Percentiles rank a stretch among this genome's conserved stretches.
Conservation (phyloP, 2,888 invertebrate species). For the Oxystoma pomonae region DNA sequence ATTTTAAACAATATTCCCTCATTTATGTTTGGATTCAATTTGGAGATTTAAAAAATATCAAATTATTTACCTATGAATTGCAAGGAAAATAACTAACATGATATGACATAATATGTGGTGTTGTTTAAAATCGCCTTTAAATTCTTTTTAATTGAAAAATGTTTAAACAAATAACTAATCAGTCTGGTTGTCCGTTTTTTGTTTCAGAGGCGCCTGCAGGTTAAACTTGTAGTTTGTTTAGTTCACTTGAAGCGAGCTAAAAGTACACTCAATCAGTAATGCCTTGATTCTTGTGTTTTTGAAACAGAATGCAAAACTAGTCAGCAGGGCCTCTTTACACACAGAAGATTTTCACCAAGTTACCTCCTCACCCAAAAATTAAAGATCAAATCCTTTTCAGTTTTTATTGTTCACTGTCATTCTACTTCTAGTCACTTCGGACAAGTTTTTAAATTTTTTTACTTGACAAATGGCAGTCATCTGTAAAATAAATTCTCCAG, state of each 20-base stretch:
- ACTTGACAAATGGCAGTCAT: too few species aligned
- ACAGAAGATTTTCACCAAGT: background rate
- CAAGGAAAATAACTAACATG: background rate
- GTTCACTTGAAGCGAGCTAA: constrained; percentile 38
- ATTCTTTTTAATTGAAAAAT: background rate
- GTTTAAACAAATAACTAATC: constrained; percentile 37
- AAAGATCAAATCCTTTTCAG: background rate
- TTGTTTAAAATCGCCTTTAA: background rate
- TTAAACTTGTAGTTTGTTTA: constrained; percentile 52
- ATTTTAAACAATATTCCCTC: background rate
- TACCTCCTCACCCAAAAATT: background rate
- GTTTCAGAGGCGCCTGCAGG: constrained; percentile 85
- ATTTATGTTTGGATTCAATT: too few species aligned
- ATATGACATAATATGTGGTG: background rate
- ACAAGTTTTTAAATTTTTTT: too few species aligned
- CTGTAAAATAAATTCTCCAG: too few species aligned
- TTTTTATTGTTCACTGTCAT: too few species aligned
- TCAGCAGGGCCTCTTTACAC: background rate
- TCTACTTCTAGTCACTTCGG: too few species aligned
- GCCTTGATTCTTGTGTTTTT: background rate
- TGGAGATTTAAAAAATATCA: background rate
- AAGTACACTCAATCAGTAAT: background rate
- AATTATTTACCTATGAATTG: background rate
- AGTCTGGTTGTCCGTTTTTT: constrained; percentile 52
- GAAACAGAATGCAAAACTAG: background rate